Base-by-base conservation (phyloP, 2,888 invertebrate genomes). In the Cataglyphis rosenhaueri region DNA sequence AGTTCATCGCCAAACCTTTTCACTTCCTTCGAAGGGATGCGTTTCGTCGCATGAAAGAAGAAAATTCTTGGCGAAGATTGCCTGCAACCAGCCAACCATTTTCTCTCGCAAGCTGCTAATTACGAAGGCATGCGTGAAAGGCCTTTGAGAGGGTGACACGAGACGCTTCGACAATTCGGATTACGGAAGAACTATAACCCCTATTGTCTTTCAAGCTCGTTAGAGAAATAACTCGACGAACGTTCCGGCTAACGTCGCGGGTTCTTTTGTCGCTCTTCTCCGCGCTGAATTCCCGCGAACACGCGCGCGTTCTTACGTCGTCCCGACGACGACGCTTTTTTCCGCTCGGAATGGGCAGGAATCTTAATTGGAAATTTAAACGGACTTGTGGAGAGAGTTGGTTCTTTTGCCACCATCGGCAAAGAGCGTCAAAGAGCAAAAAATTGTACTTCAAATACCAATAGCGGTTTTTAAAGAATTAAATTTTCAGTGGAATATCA, bases 161-260 rank as follows among this genome's bases (percentile, higher is more conserved):
- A 25, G 59, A 48, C 62, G 48, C 64, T 81, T 81, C 55, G 57
- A 32, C 57, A 65, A 41, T 52, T 55, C 55, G 52, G 64, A 73
- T 82, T 66, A 75, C 82, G 62, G 78, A 65, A 71, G 65, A 82
- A 78, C 61, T 79, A 79, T 73, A 76, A 68, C 79, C 73, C 73
- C 79, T 79, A 79, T 79, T 79, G 79, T 79, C 79, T 79, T 79
- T 79, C 73, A 79, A 71, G 61, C 73, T 79, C 73, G 79, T 79
- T 79, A 73, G 79, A 79, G 79, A 79, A 79, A 79, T 79, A 79
- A 73, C 73, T 79, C 48, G 61, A 78, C 32, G 41, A 70, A 52
- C 79, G 59, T 59, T 61, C 71, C 71, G 32, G 44, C 70, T 38
- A 71, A 61, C 61, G 29, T 15, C 55, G 55, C 71, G 76, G 12